Evolutionary conservation across 2,797 vertebrate genomes (phyloP), one percentile per base, ranked within the genome.

Genomic region (Phataginus tricuspis): DNA sequence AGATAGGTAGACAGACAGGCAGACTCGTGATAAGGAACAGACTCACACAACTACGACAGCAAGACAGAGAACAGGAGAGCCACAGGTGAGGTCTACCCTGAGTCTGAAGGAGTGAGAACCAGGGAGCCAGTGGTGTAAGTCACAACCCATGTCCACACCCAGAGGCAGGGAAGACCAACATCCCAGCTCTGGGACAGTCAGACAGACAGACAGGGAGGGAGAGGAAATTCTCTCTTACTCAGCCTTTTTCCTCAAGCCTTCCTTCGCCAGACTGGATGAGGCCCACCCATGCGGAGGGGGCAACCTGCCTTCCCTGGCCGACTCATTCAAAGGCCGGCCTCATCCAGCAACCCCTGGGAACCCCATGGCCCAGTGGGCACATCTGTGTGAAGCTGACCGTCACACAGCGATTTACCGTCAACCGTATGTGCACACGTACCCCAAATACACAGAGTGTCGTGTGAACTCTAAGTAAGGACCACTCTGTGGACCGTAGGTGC

Each of bases 401-500:
- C n/a, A 9, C 45, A 15, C 37, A 15, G 13, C 42, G 12, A 71
- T 4, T 15, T 27, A 1, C 27, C 7, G 5, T 42, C 37, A 27
- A 42, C 12, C 37, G 2, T 27, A 8, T 23, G 4, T 15, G 42
- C 0, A 25, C 10, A 12, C 12, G 66, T 3, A 5, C 21, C 0
- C 21, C 27, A 14, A 27, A 27, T 25, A 14, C 37, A 8, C 5
- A 14, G 34, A 14, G 37, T 42, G 37, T 42, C 14, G 5, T 7
- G 7, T 21, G 68, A 3, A 42, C 37, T 42, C 12, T 1, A 13
- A 21, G 6, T 6, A 21, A 42, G 37, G 68, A 25, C 68, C 68
- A 15, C 23, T 0, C 23, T 1, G 42, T 45, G 57, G 12, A 3
- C 13, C 2, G 0, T 5, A 15, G 68, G 6, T 1, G 5, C 15